These are phyloP conservation scores for Protonemura montana DNA, from an alignment of 2,888 invertebrate genomes.

Conservation along the genomic window DNA sequence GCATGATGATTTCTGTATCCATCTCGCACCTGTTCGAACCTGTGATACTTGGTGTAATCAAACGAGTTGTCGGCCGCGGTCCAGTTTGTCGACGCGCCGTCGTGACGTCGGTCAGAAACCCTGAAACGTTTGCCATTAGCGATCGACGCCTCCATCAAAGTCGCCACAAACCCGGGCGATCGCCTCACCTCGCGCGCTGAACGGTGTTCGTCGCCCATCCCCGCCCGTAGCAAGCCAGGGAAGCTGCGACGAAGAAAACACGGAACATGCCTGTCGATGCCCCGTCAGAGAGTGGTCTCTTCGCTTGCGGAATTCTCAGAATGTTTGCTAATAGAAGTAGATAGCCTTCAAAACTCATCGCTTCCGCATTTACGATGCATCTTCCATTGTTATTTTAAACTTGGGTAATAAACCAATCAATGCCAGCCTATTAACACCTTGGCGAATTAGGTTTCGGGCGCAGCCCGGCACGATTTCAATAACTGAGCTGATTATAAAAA, in stretches of 20 bases:
- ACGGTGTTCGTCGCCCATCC: not conserved
- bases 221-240: not conserved
- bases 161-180: no score
- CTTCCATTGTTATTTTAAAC: not conserved
- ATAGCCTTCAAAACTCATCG: not conserved
- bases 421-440: not conserved
- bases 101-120: not conserved
- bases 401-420: not conserved
- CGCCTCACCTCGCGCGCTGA: not conserved
- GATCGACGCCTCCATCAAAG: no score
- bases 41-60: not conserved
- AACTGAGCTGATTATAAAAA: no score
- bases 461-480: not conserved
- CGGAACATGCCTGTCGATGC: not conserved
- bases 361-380: not conserved
- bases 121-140: no score
- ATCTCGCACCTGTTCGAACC: not conserved
- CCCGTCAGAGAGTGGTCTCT: not conserved
- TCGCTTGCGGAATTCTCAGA: not conserved
- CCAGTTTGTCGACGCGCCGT: not conserved
- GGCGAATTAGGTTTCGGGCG: not conserved
- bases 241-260: not conserved
- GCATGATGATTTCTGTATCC: no score
- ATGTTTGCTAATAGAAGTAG: not conserved
- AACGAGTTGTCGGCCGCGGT: not conserved